Conservation (phyloP, 2,113 vertebrate genomes). For the Ictalurus punctatus region DNA sequence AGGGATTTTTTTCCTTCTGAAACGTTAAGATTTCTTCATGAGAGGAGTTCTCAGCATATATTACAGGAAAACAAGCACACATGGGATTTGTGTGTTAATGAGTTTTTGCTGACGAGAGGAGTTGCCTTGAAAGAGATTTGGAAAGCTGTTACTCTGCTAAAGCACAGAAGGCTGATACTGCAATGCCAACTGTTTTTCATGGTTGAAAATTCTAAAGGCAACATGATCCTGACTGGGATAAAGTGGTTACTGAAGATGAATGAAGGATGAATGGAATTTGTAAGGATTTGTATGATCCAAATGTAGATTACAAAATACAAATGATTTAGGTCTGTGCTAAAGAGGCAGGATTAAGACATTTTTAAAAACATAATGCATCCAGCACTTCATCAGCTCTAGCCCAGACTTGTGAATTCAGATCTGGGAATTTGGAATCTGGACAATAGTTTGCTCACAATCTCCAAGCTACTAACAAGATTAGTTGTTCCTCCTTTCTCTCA, state of each 20-base stretch:
- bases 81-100: conserved; percentile 38
- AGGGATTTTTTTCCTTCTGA: conserved; percentile 33
- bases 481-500: not conserved
- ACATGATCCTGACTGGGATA: not conserved
- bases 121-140: conserved; percentile 30
- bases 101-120: conserved; percentile 34
- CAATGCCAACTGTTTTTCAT: not conserved
- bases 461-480: not conserved
- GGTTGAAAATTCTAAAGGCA: not conserved
- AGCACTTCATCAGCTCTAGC: not conserved
- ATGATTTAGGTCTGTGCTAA: not conserved
- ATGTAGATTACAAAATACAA: not conserved
- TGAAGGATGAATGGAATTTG: not conserved
- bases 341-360: too few species aligned
- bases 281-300: not conserved
- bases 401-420: not conserved
- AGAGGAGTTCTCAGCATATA: conserved; percentile 26
- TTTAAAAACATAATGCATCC: not conserved
- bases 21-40: not conserved
- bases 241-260: not conserved
- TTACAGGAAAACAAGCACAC: conserved; percentile 15
- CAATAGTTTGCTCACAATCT: not conserved
- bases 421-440: not conserved
- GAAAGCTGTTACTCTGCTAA: conserved; percentile 26
- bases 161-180: not conserved